Conservation (phyloP, 2,113 vertebrate genomes). For the Mesoclemmys tuberculata region DNA sequence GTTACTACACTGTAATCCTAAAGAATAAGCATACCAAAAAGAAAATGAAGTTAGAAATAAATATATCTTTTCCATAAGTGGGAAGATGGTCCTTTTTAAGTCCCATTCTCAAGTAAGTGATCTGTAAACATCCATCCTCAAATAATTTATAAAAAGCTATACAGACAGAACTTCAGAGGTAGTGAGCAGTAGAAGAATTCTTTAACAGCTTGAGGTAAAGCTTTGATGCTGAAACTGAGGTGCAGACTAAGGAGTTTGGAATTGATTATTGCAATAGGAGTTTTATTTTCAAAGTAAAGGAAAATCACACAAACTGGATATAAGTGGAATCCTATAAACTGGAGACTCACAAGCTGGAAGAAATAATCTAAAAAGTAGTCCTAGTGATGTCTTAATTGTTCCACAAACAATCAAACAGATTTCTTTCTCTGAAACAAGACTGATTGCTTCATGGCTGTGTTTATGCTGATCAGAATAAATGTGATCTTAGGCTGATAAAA, state of each 20-base stretch:
- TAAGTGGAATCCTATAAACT: not conserved
- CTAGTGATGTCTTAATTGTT: not conserved
- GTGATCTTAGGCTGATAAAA: not conserved
- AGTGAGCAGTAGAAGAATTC: not conserved
- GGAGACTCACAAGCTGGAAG: not conserved
- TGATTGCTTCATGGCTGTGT: not conserved
- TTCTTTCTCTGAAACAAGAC: not conserved
- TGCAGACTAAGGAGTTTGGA: not conserved
- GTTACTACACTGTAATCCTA: conserved; percentile 1
- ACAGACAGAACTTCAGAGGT: fast-evolving
- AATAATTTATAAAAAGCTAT: not conserved
- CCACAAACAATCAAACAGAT: not conserved
- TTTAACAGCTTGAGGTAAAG: not conserved
- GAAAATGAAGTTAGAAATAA: conserved; percentile 12
- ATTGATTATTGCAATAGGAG: not conserved
- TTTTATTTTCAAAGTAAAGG: not conserved
- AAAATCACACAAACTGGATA: not conserved
- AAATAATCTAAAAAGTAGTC: not conserved
- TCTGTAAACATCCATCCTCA: not conserved
- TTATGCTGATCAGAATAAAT: not conserved
- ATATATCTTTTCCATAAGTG: not conserved
- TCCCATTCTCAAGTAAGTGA: not conserved
- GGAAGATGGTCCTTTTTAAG: not conserved
- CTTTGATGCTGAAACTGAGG: not conserved
- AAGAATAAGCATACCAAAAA: conserved; percentile 27